Base-by-base conservation (phyloP, 1,140 invertebrate genomes). In the Drosophila carrolli region DNA sequence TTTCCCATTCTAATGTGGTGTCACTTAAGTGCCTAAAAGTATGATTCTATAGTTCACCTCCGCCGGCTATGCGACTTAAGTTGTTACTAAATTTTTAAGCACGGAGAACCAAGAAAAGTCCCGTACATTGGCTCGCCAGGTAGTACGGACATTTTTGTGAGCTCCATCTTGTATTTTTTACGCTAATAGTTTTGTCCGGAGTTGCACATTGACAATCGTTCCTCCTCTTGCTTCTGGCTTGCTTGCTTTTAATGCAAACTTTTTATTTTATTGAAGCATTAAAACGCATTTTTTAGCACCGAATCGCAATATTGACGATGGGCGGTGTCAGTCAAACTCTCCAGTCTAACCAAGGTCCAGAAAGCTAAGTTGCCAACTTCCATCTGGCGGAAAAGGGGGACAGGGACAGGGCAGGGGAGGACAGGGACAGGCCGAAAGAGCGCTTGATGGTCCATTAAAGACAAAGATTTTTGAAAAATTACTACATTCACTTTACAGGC, bases 221-320 rank as follows among this genome's bases (percentile, higher is more conserved):
- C 14, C 10, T 37, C 16, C 23, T 14, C 11, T 11, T 8, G 9
- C n/a, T 10, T 48, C 35, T 37, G 35, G 5, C 40, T 40, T 5
- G n/a, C 14, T 57, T 37, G 58, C 35, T 58, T 79, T 90, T 81
- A 91, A 85, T 88, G 81, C 70, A 82, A 91, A 91, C 83, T 90
- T 91, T 86, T 85, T 88, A 85, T 91, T 91, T 91, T 91, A 91
- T 90, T 91, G 90, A 73, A 83, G 83, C 90, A 91, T 91, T 91
- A 91, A 91, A 91, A 90, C 81, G 86, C 86, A 91, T 90, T 91
- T 81, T 86, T 91, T 82, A 91, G 81, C 90, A 77, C 90, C 78
- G 68, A 83, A 83, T 81, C 81, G 83, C 79, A 80, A 88, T 86
- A 86, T 86, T 86, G 77, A 75, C 79, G 84, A 82, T 37, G 56